Base-by-base conservation (phyloP, 1,140 invertebrate species). In the Penaeus japonicus region DNA sequence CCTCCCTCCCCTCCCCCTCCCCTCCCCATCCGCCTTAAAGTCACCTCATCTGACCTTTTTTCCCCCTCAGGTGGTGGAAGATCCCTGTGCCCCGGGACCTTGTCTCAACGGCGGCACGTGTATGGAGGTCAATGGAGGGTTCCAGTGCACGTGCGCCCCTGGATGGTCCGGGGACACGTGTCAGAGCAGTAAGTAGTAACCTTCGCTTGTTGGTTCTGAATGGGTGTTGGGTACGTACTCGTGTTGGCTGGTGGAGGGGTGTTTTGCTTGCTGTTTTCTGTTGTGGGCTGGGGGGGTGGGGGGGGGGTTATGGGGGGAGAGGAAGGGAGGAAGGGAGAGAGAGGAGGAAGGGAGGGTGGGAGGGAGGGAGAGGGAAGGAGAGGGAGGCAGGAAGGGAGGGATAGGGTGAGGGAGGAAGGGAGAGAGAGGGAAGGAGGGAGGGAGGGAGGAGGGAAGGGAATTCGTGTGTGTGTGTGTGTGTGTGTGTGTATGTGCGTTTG, bases 51-150 rank as follows among this genome's bases (percentile, higher is more conserved):
- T 82, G 47, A 47, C 79, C 22, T 55, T 0, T 12, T n/a, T 7
- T 24, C 18, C 30, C 55, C 20, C 39, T 35, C 54, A 90, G 85
- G 78, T 85, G 20, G 89, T 89, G 24, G 86, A 90, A 87, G 93
- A 95, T 90, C 97, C 98, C 92, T 98, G 97, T 91, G 93, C 94
- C 89, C 95, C 95, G 32, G 96, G 96, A 0, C 94, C 94, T 22
- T 98, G 97, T 92, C 94, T 95, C 91, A 97, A 98, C 92, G 96
- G 96, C 17, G 97, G 95, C 20, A 93, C 96, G 73, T 98, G 97
- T 91, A 94, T 94, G 24, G 97, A 99, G 53, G 96, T 95, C n/a
- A 96, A 96, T 91, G 87, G 89, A 39, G 85, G 91, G n/a, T 85
- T 90, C 88, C 84, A 93, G 84, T 94, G 94, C 90, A 91, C 93